Conservation (phyloP, 1,140 invertebrate genomes). For the Meloidogyne chitwoodi region DNA sequence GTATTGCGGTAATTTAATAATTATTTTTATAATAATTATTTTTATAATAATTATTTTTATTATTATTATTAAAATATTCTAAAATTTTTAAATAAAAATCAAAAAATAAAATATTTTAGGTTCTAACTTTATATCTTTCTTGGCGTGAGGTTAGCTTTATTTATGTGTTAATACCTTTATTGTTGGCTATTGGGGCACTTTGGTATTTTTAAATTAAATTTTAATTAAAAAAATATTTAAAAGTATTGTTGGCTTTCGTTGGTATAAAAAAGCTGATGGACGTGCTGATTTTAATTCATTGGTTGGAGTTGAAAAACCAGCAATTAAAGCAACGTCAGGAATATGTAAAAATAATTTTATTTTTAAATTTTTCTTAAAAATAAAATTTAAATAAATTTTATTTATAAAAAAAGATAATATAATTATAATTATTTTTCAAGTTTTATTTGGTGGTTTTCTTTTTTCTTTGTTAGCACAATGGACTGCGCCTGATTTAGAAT, state of each 20-base stretch:
- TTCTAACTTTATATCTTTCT: slow-evolving; percentile 17
- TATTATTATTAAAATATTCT: too few relatives aligned
- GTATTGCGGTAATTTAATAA: slow-evolving; percentile 12
- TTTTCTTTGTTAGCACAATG: slow-evolving; percentile 11
- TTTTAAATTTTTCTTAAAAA: too few relatives aligned
- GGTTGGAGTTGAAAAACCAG: neutral
- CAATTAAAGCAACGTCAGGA: slow-evolving; percentile 8
- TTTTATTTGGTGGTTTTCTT: slow-evolving; percentile 8
- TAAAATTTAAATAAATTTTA: too few relatives aligned
- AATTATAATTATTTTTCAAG: neutral
- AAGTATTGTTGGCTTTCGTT: slow-evolving; percentile 20
- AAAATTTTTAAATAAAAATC: neutral
- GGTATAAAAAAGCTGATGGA: slow-evolving; percentile 25
- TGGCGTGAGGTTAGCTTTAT: slow-evolving; percentile 19
- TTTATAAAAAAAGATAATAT: too few relatives aligned
- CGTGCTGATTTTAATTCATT: slow-evolving; percentile 20
- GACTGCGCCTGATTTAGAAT: slow-evolving; percentile 1
- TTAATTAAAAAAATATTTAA: neutral
- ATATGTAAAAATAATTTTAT: slow-evolving; percentile 13
- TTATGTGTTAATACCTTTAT: slow-evolving; percentile 13
- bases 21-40: neutral
- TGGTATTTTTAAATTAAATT: neutral
- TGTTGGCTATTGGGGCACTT: slow-evolving; percentile 19
- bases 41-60: neutral
- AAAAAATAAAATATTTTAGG: neutral